Evolutionary conservation across 2,113 vertebrate species (phyloP).

Genomic region (Mungos mungo): DNA sequence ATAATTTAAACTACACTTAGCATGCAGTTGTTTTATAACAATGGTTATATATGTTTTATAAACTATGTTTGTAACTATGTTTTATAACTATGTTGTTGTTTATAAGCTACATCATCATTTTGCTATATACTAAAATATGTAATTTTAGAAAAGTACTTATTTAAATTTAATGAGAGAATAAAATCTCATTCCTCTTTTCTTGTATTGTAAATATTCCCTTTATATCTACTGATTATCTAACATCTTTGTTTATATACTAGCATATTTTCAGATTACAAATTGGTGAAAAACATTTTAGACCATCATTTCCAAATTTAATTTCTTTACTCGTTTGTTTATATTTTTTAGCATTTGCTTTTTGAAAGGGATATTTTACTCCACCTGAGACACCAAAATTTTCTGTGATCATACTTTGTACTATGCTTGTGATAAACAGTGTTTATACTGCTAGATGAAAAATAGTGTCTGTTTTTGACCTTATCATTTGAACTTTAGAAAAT

Average conservation of each 20-base stretch:
- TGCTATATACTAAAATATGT: not conserved
- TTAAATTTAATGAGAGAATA: not conserved
- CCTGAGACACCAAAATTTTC: not conserved
- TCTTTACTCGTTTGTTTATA: not conserved
- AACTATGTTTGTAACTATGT: no score
- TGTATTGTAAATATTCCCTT: not conserved
- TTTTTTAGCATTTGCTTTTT: not conserved
- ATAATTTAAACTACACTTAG: not conserved
- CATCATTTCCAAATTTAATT: not conserved
- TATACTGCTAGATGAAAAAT: not conserved
- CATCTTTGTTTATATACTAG: not conserved
- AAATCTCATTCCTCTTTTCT: not conserved
- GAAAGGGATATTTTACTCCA: not conserved
- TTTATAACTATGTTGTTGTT: not conserved
- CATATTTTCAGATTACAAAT: not conserved
- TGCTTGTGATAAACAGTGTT: not conserved
- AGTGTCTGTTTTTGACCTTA: conserved; percentile 10
- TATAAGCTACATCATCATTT: not conserved
- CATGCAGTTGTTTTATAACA: not conserved
- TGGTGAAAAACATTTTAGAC: not conserved
- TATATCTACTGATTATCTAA: not conserved
- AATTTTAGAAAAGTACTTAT: not conserved
- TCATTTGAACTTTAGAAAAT: conserved; percentile 41
- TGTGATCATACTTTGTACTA: not conserved
- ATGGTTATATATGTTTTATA: no score